Conservation (phyloP, 1,140 invertebrate species). For the Drosophila dunni region DNA sequence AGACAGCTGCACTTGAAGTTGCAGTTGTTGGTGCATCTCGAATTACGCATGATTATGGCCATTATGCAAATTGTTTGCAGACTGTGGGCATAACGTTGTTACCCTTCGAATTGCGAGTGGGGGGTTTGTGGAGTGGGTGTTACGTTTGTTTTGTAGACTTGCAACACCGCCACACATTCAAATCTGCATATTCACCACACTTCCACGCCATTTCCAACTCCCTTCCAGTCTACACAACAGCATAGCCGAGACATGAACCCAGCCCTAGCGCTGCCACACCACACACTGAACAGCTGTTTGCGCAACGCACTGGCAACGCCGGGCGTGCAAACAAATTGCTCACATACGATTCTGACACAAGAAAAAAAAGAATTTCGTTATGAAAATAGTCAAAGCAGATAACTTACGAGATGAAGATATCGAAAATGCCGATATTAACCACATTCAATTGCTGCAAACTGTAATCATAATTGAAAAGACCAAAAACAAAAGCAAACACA, state of each 20-base stretch:
- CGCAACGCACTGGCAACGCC: neutral
- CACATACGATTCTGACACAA: neutral
- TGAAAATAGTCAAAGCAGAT: conserved; percentile 3
- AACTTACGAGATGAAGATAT: conserved; percentile 19
- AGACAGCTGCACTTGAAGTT: conserved; percentile 11
- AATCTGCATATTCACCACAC: neutral
- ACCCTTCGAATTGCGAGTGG: neutral
- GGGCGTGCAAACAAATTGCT: neutral
- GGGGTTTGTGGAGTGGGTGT: neutral
- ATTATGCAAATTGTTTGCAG: conserved; percentile 32
- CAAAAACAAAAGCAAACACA: neutral
- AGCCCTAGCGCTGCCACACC: neutral
- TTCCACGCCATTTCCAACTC: too few relatives aligned
- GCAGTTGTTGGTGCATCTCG: conserved; percentile 23
- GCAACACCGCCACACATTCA: conserved; percentile 15
- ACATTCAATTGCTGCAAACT: neutral
- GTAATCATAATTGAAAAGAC: conserved; percentile 1
- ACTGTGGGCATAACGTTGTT: conserved; percentile 11
- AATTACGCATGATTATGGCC: conserved; percentile 29
- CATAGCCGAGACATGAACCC: conserved; percentile 16
- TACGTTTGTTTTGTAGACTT: conserved; percentile 8
- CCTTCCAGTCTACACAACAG: conserved; percentile 33
- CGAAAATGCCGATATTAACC: neutral
- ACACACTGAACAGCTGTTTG: neutral
- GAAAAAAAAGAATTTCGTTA: conserved; percentile 2